Evolutionary conservation across 2,797 vertebrate species (phyloP).

Genomic region (Cuculus canorus): DNA sequence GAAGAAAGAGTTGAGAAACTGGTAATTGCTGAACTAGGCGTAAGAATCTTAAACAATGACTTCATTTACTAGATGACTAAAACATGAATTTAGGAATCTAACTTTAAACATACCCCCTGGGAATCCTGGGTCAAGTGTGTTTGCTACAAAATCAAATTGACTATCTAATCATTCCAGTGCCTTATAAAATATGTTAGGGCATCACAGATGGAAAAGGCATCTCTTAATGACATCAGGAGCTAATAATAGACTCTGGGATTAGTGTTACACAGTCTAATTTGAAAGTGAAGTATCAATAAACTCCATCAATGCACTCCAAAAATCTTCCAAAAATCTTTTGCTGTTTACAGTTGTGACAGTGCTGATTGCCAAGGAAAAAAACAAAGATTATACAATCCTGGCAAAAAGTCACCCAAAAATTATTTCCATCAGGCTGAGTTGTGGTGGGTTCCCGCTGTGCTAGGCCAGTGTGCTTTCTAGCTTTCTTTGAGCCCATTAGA

Average conservation of each 20-base stretch:
- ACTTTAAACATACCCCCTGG: not conserved
- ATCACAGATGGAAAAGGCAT: not conserved
- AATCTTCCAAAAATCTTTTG: constrained; percentile 4
- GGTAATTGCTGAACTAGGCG: not conserved
- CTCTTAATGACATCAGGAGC: constrained; percentile 40
- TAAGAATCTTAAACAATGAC: not conserved
- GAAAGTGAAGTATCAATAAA: constrained; percentile 27
- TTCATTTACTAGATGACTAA: not conserved
- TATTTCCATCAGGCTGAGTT: not conserved
- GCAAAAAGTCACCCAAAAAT: not conserved
- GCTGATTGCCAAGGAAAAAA: not conserved
- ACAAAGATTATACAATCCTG: not conserved
- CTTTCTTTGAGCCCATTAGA: not conserved
- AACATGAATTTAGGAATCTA: not conserved
- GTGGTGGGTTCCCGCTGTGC: not conserved
- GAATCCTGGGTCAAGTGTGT: not conserved
- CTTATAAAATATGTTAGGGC: constrained; percentile 28
- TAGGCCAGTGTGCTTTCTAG: not conserved
- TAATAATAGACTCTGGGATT: constrained; percentile 35
- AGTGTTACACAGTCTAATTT: constrained; percentile 11
- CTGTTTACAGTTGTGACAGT: not conserved
- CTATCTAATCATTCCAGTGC: not conserved
- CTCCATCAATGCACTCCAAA: not conserved
- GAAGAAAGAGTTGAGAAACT: not conserved
- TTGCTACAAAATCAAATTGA: not conserved